Evolutionary conservation across 2,888 invertebrate genomes (phyloP).

Genomic region (Ophraella communa): DNA sequence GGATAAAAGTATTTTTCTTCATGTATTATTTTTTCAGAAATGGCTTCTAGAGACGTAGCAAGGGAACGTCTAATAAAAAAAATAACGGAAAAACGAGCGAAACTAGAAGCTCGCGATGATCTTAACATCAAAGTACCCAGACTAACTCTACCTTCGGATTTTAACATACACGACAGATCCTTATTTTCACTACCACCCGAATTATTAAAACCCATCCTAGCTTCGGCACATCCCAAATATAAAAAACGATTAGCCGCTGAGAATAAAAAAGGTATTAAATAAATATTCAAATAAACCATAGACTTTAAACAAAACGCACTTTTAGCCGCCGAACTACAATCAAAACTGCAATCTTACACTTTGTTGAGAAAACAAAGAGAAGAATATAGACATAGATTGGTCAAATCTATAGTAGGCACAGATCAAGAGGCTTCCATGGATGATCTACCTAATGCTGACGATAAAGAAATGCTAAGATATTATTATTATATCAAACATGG

Average conservation of each 20-base stretch:
- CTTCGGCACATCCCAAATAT: constrained; percentile 55
- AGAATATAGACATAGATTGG: constrained; percentile 80
- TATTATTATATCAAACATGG: constrained; percentile 91
- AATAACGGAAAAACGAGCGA: constrained; percentile 57
- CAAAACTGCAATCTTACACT: constrained; percentile 67
- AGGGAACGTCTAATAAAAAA: constrained; percentile 60
- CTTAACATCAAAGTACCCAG: constrained; percentile 65
- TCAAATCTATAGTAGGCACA: constrained; percentile 74
- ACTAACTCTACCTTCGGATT: constrained; percentile 65
- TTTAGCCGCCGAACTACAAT: constrained; percentile 59
- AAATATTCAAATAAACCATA: too few relatives aligned
- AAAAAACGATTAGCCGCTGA: constrained; percentile 54
- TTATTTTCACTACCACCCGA: constrained; percentile 71
- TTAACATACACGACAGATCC: constrained; percentile 64
- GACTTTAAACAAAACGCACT: too few relatives aligned
- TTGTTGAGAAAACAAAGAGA: constrained; percentile 77
- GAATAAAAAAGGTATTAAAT: constrained; percentile 56
- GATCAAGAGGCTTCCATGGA: constrained; percentile 59
- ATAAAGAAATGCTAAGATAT: constrained; percentile 78
- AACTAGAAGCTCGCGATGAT: constrained; percentile 60
- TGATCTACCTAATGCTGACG: constrained; percentile 67
- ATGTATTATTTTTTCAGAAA: constrained; percentile 22
- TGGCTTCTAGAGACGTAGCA: constrained; percentile 51
- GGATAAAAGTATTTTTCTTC: neutral
- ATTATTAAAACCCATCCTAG: constrained; percentile 58